Conservation (phyloP, 2,888 invertebrate genomes). For the Melitaea athalia region DNA sequence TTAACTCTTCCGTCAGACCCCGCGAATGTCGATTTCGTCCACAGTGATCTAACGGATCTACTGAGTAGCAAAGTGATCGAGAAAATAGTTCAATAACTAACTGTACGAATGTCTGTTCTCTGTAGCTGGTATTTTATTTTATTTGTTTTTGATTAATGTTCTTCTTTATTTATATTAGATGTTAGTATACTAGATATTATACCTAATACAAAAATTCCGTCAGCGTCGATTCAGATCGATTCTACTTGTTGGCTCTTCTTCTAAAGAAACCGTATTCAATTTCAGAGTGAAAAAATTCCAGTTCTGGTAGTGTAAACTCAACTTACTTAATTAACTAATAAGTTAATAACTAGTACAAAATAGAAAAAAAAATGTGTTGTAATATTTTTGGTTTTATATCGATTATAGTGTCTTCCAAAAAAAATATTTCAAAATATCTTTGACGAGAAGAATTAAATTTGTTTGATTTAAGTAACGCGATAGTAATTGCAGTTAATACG, state of each 20-base stretch:
- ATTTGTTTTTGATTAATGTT: neutral
- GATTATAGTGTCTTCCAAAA: too few species aligned
- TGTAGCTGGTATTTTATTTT: neutral
- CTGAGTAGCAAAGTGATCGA: constrained; percentile 33
- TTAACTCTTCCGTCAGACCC: constrained; percentile 73
- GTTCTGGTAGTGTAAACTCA: too few species aligned
- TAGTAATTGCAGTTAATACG: neutral
- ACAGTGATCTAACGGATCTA: constrained; percentile 38
- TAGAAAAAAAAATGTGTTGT: neutral
- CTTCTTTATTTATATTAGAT: neutral
- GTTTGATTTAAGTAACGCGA: neutral
- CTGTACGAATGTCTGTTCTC: neutral
- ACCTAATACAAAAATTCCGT: too few species aligned
- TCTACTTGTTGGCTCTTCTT: too few species aligned
- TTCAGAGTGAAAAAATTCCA: too few species aligned
- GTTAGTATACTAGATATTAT: too few species aligned
- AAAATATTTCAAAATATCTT: too few species aligned
- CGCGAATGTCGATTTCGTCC: constrained; percentile 49
- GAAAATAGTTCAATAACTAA: neutral
- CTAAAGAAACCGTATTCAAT: too few species aligned
- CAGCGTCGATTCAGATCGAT: too few species aligned
- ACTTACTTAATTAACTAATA: too few species aligned
- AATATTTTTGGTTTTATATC: too few species aligned
- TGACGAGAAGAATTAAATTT: neutral
- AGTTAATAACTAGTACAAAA: neutral